These are phyloP conservation scores for Dermatemys mawii DNA, from an alignment of 2,113 vertebrate genomes.

Conservation along the genomic window DNA sequence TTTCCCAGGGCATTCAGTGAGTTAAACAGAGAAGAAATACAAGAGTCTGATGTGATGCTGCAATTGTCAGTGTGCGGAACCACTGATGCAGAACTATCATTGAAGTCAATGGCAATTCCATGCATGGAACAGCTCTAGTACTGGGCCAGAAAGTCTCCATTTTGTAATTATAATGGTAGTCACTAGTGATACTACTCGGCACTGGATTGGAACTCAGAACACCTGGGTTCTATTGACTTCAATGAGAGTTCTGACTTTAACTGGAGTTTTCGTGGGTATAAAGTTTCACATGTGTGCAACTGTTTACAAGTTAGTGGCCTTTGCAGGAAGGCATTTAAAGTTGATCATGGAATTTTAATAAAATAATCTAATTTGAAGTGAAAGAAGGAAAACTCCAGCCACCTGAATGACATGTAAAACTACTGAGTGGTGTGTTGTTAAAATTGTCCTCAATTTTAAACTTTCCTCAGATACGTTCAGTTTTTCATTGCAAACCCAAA, in stretches of 20 bases:
- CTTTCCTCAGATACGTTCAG: background rate
- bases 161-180: background rate
- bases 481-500: background rate
- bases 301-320: background rate
- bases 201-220: background rate
- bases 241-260: conserved; percentile 4
- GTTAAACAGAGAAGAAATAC: background rate
- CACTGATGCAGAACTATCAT: background rate
- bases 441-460: background rate
- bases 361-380: conserved; percentile 52
- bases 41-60: fast-evolving
- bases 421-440: conserved; percentile 50
- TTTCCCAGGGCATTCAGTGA: background rate
- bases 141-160: background rate
- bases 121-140: background rate
- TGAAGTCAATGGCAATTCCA: background rate
- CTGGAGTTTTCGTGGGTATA: conserved; percentile 7
- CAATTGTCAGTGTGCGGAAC: background rate
- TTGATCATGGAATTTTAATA: conserved; percentile 50
- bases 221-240: background rate
- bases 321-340: conserved; percentile 2
- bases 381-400: conserved; percentile 58
- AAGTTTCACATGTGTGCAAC: background rate
- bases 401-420: conserved; percentile 37
- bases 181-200: fast-evolving